phyloP scores from a whole-genome alignment of 2,888 invertebrate species.

The Oscheius sp. region DNA sequence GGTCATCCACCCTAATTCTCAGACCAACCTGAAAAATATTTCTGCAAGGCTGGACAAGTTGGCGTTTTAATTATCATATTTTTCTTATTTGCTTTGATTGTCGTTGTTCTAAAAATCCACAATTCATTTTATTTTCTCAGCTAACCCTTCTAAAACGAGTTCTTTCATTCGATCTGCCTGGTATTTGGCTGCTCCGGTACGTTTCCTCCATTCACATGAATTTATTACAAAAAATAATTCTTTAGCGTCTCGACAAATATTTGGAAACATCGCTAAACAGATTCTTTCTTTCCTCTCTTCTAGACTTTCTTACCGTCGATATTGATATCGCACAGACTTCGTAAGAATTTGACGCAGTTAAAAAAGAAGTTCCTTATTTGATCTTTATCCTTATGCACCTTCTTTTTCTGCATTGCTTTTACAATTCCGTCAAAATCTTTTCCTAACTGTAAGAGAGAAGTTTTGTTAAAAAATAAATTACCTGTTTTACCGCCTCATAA shows the following conservation, averaged over 20 bases:
- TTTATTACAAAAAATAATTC: constrained; percentile 63
- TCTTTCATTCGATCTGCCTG: constrained; percentile 42
- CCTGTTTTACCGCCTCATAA: constrained; percentile 45
- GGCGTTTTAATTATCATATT: constrained; percentile 55
- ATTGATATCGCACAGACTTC: constrained; percentile 30
- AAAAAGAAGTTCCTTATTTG: constrained; percentile 60
- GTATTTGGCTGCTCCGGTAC: constrained; percentile 45
- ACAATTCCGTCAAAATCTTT: constrained; percentile 62
- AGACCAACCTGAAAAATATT: constrained; percentile 57
- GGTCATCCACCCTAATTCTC: too few relatives aligned
- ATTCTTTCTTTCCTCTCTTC: background rate
- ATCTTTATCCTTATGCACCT: constrained; percentile 54
- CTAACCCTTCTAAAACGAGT: constrained; percentile 52
- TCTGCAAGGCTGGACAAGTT: constrained; percentile 51
- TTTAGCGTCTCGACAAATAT: constrained; percentile 50
- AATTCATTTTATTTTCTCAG: background rate
- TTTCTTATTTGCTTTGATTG: constrained; percentile 44
- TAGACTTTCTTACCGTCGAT: constrained; percentile 30
- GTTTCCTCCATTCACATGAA: constrained; percentile 60
- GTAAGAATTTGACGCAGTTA: constrained; percentile 55
- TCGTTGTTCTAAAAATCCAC: constrained; percentile 31
- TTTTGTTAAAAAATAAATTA: background rate
- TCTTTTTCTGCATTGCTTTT: constrained; percentile 50
- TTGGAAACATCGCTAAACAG: constrained; percentile 31
- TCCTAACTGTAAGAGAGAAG: constrained; percentile 50